These are phyloP conservation scores for Tamias sibiricus DNA, from an alignment of 2,113 vertebrate genomes.

Conservation along the genomic window DNA sequence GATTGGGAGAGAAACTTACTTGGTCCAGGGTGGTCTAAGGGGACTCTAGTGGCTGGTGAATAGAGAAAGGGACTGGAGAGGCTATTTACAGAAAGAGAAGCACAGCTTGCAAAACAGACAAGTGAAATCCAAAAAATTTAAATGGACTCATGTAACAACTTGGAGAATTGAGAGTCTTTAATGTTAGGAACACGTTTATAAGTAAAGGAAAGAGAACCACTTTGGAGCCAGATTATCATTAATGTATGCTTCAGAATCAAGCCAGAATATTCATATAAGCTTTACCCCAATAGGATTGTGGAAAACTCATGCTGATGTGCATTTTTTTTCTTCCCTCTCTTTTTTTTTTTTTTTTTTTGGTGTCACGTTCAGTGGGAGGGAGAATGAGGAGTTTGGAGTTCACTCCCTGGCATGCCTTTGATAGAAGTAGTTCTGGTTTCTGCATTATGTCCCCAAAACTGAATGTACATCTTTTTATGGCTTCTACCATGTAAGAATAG, in stretches of 20 bases:
- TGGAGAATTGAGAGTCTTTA: background rate
- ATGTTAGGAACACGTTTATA: background rate
- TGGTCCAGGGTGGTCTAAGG: background rate
- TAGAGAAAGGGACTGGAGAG: background rate
- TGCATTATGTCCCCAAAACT: background rate
- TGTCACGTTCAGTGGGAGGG: background rate
- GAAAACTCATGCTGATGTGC: background rate
- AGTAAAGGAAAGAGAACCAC: background rate
- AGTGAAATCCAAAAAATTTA: background rate
- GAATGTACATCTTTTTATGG: background rate
- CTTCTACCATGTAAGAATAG: background rate
- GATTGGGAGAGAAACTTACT: background rate
- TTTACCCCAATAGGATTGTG: background rate
- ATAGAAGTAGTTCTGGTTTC: background rate
- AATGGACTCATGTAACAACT: background rate
- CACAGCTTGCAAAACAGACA: background rate
- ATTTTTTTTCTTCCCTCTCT: background rate
- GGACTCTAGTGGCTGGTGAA: background rate
- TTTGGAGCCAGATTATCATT: background rate
- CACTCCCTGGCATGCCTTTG: background rate
- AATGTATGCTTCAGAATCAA: background rate
- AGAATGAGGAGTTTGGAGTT: background rate
- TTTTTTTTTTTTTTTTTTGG: conserved; percentile 7
- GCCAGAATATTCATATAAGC: background rate
- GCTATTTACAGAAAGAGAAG: background rate